These are phyloP conservation scores for Gerosis bhagava DNA, from an alignment of 2,888 invertebrate genomes.

Conservation along the genomic window DNA sequence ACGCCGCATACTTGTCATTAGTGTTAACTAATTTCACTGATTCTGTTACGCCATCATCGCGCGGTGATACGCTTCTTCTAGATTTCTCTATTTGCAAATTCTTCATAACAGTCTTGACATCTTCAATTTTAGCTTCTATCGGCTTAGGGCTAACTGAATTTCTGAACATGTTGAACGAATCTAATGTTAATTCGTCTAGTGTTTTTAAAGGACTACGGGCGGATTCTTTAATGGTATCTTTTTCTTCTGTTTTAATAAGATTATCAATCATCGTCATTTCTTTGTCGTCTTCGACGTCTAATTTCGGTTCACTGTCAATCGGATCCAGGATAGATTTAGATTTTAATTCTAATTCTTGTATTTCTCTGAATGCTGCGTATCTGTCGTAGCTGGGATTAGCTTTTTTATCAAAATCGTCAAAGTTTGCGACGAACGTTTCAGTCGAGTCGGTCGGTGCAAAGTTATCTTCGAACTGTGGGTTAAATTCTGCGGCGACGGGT, in stretches of 20 bases:
- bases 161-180: slow-evolving; percentile 67
- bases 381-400: slow-evolving; percentile 87
- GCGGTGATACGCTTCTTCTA: slow-evolving; percentile 65
- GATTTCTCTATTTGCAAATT: slow-evolving; percentile 62
- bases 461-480: slow-evolving; percentile 85
- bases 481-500: slow-evolving; percentile 43
- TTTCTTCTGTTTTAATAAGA: slow-evolving; percentile 53
- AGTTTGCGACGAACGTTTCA: slow-evolving; percentile 85
- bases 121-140: slow-evolving; percentile 72
- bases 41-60: slow-evolving; percentile 71
- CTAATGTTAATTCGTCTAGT: slow-evolving; percentile 65
- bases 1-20: slow-evolving; percentile 90
- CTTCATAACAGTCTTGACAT: slow-evolving; percentile 74
- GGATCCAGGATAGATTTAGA: slow-evolving; percentile 63
- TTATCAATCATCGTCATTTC: slow-evolving; percentile 60
- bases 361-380: slow-evolving; percentile 94
- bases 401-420: slow-evolving; percentile 83
- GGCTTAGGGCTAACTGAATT: slow-evolving; percentile 74
- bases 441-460: slow-evolving; percentile 69
- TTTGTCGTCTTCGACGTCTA: slow-evolving; percentile 65
- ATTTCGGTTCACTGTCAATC: slow-evolving; percentile 49
- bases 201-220: slow-evolving; percentile 65
- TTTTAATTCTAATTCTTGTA: slow-evolving; percentile 89
- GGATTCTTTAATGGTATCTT: slow-evolving; percentile 53
- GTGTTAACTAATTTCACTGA: slow-evolving; percentile 58